Evolutionary conservation across 64 coral and sea anemone genomes (phyloP).

Genomic region (Catalaphyllia jardinei): DNA sequence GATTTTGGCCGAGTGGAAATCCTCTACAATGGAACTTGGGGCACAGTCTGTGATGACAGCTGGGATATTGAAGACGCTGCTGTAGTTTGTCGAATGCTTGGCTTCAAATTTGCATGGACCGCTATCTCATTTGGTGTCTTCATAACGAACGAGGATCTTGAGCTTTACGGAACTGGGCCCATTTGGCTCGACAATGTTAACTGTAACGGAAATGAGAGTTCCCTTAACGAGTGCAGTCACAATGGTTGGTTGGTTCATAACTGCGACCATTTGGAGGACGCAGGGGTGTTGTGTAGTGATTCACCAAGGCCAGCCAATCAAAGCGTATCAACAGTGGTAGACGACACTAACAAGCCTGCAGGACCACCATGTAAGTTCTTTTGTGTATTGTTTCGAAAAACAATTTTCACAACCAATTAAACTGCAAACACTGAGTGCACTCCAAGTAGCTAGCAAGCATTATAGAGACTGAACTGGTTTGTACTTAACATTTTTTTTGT

Average conservation of each 20-base stretch:
- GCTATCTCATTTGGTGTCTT: not conserved
- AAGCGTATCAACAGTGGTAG: not conserved
- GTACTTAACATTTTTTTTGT: too few species aligned
- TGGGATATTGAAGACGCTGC: slow-evolving; percentile 29
- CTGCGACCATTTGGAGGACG: slow-evolving; percentile 23
- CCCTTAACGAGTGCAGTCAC: slow-evolving; percentile 15
- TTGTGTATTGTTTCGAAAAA: not conserved
- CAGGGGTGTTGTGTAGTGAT: slow-evolving; percentile 21
- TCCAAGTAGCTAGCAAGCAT: too few species aligned
- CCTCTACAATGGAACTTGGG: slow-evolving; percentile 22
- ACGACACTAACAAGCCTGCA: not conserved
- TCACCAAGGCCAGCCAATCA: not conserved
- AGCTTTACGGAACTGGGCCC: not conserved
- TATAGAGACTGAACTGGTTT: too few species aligned
- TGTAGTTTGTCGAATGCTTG: slow-evolving; percentile 42
- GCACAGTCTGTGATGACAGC: slow-evolving; percentile 32
- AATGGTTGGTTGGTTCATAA: slow-evolving; percentile 27
- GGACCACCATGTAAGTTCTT: not conserved
- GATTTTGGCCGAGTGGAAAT: slow-evolving; percentile 6
- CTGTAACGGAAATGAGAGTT: slow-evolving; percentile 19
- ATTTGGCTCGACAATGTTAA: slow-evolving; percentile 39
- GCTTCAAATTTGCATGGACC: slow-evolving; percentile 10
- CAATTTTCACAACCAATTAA: too few species aligned
- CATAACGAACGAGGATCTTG: not conserved
- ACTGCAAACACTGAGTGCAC: too few species aligned